A percentile compares a stretch with the other conserved stretches of the same genome.
These are phyloP conservation scores for Spicauda simplicius DNA, from an alignment of 2,888 invertebrate species.

Conservation along the genomic window DNA sequence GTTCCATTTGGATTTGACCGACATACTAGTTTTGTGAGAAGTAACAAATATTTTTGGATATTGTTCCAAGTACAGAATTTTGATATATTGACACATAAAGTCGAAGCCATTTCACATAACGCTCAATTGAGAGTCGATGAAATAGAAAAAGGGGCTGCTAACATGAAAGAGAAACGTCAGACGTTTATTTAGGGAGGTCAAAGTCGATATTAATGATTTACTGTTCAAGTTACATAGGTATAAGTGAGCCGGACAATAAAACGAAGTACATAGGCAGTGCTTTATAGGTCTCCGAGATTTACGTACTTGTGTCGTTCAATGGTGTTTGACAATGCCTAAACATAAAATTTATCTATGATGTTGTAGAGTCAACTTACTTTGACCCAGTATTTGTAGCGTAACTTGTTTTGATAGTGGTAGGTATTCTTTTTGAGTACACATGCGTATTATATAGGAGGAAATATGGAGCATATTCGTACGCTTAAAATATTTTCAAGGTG, in stretches of 20 bases:
- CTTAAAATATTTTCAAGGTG: no score
- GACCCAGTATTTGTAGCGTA: no score
- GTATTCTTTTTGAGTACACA: no score
- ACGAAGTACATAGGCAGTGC: constrained; percentile 9
- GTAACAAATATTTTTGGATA: constrained; percentile 1
- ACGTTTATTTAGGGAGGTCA: constrained; percentile 33
- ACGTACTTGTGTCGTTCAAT: background rate
- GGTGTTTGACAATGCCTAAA: background rate
- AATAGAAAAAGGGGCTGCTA: constrained; percentile 37
- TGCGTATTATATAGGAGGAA: no score
- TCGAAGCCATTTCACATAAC: constrained; percentile 34
- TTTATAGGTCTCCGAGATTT: constrained; percentile 7
- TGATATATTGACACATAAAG: constrained; percentile 33
- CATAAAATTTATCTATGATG: background rate
- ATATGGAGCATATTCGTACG: no score
- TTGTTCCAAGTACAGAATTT: constrained; percentile 22
- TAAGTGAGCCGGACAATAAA: constrained; percentile 24
- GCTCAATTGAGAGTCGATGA: constrained; percentile 35
- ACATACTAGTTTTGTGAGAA: background rate
- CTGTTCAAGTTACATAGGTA: constrained; percentile 11
- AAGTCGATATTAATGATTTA: constrained; percentile 22
- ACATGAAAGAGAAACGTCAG: constrained; percentile 26
- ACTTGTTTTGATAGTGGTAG: no score
- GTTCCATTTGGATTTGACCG: background rate
- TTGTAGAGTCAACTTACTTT: no score